A percentile compares a stretch with the other conserved stretches of the same genome.
These are phyloP conservation scores for Ondatra zibethicus DNA, from an alignment of 2,113 vertebrate species.

Conservation along the genomic window DNA sequence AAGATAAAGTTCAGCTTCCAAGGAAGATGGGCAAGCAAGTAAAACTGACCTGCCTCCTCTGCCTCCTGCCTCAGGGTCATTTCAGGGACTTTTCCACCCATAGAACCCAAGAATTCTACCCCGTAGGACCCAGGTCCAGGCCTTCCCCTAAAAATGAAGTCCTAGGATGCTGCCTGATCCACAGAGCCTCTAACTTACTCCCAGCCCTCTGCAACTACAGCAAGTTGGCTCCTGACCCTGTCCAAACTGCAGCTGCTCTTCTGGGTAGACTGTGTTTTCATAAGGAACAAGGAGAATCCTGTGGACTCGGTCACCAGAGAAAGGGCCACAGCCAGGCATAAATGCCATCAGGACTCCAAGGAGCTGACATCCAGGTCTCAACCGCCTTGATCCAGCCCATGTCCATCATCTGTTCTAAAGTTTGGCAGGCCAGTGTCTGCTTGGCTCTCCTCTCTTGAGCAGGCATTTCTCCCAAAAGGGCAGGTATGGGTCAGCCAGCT, in stretches of 20 bases:
- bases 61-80: background rate
- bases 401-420: background rate
- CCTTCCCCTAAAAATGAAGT: background rate
- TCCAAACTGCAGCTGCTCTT: background rate
- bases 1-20: background rate
- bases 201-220: background rate
- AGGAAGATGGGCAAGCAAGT: background rate
- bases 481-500: conserved; percentile 61
- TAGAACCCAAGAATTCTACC: background rate
- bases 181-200: background rate
- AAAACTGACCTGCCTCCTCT: fast-evolving
- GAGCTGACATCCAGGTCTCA: fast-evolving
- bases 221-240: no score
- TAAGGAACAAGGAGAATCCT: background rate
- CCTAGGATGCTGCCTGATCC: background rate
- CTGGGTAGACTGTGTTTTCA: background rate
- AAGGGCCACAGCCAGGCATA: background rate
- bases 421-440: background rate
- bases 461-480: conserved; percentile 45
- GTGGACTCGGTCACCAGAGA: background rate
- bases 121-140: background rate
- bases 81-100: background rate
- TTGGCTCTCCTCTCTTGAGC: background rate
- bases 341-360: background rate
- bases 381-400: background rate